phyloP scores from a whole-genome alignment of 2,888 invertebrate species.

The Drosophila helvetica region DNA sequence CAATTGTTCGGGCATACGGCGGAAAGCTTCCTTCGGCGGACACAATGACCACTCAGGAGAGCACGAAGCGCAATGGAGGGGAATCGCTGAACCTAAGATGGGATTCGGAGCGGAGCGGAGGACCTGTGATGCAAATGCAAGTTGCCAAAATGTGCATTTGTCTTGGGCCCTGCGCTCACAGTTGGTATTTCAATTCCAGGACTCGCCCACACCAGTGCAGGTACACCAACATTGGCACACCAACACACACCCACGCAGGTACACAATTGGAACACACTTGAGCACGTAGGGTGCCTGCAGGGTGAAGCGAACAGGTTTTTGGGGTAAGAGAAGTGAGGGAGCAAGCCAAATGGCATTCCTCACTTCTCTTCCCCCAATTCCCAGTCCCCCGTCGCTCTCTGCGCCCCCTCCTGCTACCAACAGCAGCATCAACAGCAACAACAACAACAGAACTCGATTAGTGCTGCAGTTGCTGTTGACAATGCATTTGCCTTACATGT shows the following conservation, averaged over 20 bases:
- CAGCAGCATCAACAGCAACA: not conserved
- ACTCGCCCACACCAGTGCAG: not conserved
- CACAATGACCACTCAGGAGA: not conserved
- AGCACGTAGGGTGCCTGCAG: constrained; percentile 69
- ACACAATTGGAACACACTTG: constrained; percentile 60
- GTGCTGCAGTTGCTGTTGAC: constrained; percentile 72
- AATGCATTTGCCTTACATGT: constrained; percentile 74
- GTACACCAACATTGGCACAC: constrained; percentile 10
- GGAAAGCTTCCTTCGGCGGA: not conserved
- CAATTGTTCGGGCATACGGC: constrained; percentile 24
- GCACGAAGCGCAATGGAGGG: not conserved
- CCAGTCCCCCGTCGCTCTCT: not conserved
- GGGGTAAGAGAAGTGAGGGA: constrained; percentile 30
- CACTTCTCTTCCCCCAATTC: constrained; percentile 2
- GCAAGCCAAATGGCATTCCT: constrained; percentile 14
- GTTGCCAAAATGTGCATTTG: constrained; percentile 65
- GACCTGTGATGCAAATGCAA: constrained; percentile 57
- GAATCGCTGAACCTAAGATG: not conserved
- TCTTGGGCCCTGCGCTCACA: constrained; percentile 46
- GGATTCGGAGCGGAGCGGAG: constrained; percentile 19
- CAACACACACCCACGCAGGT: constrained; percentile 9
- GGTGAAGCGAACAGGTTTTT: constrained; percentile 30
- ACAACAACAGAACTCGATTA: constrained; percentile 45
- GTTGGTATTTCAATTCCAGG: constrained; percentile 62
- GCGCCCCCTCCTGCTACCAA: not conserved